A percentile compares a stretch with the other conserved stretches of the same genome.
These are phyloP conservation scores for Lophura nycthemera DNA, from an alignment of 2,113 vertebrate genomes.

Conservation along the genomic window DNA sequence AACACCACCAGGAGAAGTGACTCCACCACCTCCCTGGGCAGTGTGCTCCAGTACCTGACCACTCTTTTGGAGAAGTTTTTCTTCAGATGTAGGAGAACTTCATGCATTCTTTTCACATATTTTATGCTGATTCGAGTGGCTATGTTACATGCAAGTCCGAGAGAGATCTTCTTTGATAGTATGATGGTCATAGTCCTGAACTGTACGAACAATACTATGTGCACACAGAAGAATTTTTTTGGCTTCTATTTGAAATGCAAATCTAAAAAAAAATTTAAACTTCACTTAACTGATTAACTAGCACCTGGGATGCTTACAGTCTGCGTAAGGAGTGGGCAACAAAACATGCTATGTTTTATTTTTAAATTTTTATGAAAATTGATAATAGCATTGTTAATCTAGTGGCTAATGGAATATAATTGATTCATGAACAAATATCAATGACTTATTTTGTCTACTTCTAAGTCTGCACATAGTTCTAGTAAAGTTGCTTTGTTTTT, in stretches of 20 bases:
- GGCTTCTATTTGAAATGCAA: background rate
- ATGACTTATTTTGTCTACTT: background rate
- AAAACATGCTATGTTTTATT: background rate
- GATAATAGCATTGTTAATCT: background rate
- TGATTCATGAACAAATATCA: background rate
- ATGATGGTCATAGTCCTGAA: background rate
- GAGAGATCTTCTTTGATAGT: background rate
- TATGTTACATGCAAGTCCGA: background rate
- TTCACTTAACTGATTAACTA: background rate
- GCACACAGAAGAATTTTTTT: background rate
- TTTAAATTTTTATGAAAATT: background rate
- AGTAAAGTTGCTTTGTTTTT: background rate
- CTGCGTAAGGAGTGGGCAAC: accelerated
- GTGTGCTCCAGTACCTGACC: no score
- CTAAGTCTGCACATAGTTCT: background rate
- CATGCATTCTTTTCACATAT: background rate
- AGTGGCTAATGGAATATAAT: background rate
- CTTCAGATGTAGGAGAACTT: background rate
- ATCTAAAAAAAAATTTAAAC: background rate
- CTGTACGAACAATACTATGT: background rate
- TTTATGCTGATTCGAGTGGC: background rate
- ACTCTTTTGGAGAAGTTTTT: no score
- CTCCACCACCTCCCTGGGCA: no score
- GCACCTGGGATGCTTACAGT: background rate
- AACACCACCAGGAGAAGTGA: no score